Evolutionary conservation across 1,140 invertebrate genomes (phyloP).

Genomic region (Pogonomyrmex barbatus): DNA sequence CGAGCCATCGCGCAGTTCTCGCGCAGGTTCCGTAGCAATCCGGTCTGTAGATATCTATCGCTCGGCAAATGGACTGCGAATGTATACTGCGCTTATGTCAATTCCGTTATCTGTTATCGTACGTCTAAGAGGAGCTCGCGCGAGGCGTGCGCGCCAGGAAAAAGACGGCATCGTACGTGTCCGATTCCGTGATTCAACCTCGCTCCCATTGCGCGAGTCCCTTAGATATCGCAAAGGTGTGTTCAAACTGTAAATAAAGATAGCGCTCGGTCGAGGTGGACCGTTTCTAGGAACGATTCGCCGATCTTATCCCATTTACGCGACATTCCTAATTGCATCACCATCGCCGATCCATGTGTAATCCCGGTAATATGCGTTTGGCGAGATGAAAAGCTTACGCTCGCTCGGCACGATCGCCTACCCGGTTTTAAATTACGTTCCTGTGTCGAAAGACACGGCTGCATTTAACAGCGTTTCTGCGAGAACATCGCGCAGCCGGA

Average conservation of each 20-base stretch:
- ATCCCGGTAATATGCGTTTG: conserved; percentile 24
- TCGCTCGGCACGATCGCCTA: conserved; percentile 16
- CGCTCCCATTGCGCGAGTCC: conserved; percentile 18
- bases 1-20: background rate
- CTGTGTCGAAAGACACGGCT: conserved; percentile 33
- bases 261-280: conserved; percentile 1
- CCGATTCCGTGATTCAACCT: conserved; percentile 58
- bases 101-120: conserved; percentile 61
- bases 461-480: conserved; percentile 42
- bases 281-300: conserved; percentile 5
- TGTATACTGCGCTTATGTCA: conserved; percentile 65
- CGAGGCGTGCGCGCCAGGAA: background rate
- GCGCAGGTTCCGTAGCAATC: conserved; percentile 3
- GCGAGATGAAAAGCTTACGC: conserved; percentile 12
- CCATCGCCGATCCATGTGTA: background rate
- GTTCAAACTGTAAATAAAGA: conserved; percentile 53
- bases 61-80: conserved; percentile 56
- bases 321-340: conserved; percentile 46
- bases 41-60: conserved; percentile 34
- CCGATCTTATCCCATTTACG: conserved; percentile 30
- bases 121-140: conserved; percentile 25
- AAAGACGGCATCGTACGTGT: conserved; percentile 39
- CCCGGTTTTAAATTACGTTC: conserved; percentile 38
- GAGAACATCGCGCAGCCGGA: conserved; percentile 50
- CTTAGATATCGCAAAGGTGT: conserved; percentile 8